A percentile compares a stretch with the other conserved stretches of the same genome.
Evolutionary conservation across 2,113 vertebrate species (phyloP).

Genomic region (Cyanoliseus patagonus): DNA sequence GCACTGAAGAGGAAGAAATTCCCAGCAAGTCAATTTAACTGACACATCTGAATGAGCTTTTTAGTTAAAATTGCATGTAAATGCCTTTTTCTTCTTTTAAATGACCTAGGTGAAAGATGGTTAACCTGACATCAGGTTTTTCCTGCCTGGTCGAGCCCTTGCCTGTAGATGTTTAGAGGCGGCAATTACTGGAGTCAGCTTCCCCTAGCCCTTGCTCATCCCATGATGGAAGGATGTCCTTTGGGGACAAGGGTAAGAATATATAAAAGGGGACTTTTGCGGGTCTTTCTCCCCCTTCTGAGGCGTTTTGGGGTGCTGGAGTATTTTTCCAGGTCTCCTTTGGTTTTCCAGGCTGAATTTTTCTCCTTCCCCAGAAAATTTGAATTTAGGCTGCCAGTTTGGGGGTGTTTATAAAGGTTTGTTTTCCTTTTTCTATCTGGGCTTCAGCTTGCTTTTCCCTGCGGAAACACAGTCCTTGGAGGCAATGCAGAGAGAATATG

Average conservation of each 20-base stretch:
- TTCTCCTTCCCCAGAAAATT: neutral
- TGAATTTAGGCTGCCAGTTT: neutral
- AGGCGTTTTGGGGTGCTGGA: accelerated
- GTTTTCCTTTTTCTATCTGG: neutral
- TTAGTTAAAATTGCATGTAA: neutral
- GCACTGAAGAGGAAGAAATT: neutral
- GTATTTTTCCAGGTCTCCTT: neutral
- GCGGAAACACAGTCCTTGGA: accelerated
- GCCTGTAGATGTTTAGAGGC: neutral
- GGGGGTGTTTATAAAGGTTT: neutral
- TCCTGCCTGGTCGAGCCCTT: neutral
- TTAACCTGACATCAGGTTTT: neutral
- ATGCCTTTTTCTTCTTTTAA: neutral
- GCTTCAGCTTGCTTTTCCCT: neutral
- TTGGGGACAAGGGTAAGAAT: neutral
- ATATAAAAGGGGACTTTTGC: accelerated
- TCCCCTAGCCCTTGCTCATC: neutral
- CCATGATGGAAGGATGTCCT: accelerated
- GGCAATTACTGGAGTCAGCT: neutral
- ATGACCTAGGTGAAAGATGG: neutral
- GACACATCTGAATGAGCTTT: neutral
- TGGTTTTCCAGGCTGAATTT: neutral
- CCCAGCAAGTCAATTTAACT: neutral
- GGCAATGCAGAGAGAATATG: neutral
- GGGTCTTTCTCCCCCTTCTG: neutral